phyloP scores from a whole-genome alignment of 2,888 invertebrate genomes.

The Rhogogaster chlorosoma region DNA sequence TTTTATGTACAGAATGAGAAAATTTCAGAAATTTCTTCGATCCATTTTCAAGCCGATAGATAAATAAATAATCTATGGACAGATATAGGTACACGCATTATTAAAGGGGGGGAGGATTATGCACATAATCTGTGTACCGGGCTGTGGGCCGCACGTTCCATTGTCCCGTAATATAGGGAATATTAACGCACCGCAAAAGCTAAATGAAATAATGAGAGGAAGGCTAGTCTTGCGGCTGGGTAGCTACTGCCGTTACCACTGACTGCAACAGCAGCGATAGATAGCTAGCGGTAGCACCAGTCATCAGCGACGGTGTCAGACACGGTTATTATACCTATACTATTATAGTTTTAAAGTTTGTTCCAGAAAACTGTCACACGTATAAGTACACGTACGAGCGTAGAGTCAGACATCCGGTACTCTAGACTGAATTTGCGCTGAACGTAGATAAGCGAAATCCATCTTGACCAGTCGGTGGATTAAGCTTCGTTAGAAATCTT shows the following conservation, averaged over 20 bases:
- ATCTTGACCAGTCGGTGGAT: not conserved
- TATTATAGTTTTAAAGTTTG: not conserved
- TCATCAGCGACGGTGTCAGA: not conserved
- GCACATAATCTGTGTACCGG: not conserved
- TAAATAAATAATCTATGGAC: not conserved
- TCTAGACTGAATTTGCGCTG: conserved; percentile 10
- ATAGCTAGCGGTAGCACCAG: not conserved
- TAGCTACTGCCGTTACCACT: not conserved
- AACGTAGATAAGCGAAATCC: not conserved
- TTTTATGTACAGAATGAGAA: too few relatives aligned
- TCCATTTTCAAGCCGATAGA: too few relatives aligned
- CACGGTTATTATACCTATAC: not conserved
- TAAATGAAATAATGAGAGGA: conserved; percentile 71
- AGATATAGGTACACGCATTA: not conserved
- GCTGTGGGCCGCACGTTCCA: not conserved
- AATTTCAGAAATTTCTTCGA: too few relatives aligned
- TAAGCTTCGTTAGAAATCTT: not conserved
- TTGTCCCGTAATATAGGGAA: conserved; percentile 9
- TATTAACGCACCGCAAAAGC: conserved; percentile 54
- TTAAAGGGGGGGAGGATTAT: not conserved
- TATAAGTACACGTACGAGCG: not conserved
- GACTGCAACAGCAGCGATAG: not conserved
- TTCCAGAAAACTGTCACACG: not conserved
- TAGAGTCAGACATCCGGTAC: conserved; percentile 28
- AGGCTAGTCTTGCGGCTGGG: conserved; percentile 52